phyloP scores from a whole-genome alignment of 2,113 vertebrate genomes.

The Macrotis lagotis region DNA sequence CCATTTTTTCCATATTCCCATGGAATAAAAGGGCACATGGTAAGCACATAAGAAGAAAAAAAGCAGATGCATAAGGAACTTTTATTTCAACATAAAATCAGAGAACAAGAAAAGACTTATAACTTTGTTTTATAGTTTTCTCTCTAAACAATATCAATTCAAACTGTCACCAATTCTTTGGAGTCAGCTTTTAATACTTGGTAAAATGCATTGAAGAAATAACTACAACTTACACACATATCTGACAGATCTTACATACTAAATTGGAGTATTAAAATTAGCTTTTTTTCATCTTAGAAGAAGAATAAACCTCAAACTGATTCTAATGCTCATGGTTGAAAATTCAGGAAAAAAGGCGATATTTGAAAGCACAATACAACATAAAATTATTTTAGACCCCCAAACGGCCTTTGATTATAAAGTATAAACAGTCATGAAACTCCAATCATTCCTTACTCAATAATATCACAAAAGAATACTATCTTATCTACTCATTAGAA shows the following conservation, averaged over 20 bases:
- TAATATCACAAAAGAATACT: background rate
- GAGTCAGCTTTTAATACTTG: background rate
- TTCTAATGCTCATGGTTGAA: background rate
- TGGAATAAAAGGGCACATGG: background rate
- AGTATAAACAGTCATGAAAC: background rate
- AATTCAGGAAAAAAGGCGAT: slow-evolving; percentile 18
- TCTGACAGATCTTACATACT: background rate
- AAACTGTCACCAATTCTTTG: background rate
- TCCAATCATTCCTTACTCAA: background rate
- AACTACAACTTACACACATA: background rate
- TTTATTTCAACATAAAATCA: background rate
- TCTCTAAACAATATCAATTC: background rate
- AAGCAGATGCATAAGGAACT: background rate
- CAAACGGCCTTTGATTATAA: background rate
- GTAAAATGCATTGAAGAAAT: background rate
- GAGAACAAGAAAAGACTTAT: background rate
- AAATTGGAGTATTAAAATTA: background rate
- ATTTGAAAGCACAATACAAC: slow-evolving; percentile 8
- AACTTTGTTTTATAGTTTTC: background rate
- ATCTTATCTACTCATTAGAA: slow-evolving; percentile 24
- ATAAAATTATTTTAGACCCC: background rate
- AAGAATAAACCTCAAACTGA: background rate
- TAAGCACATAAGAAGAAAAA: background rate
- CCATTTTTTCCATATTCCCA: background rate
- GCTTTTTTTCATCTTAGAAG: slow-evolving; percentile 1